These are phyloP conservation scores for Pachypsylla venusta DNA, from an alignment of 1,140 invertebrate species.

Conservation along the genomic window DNA sequence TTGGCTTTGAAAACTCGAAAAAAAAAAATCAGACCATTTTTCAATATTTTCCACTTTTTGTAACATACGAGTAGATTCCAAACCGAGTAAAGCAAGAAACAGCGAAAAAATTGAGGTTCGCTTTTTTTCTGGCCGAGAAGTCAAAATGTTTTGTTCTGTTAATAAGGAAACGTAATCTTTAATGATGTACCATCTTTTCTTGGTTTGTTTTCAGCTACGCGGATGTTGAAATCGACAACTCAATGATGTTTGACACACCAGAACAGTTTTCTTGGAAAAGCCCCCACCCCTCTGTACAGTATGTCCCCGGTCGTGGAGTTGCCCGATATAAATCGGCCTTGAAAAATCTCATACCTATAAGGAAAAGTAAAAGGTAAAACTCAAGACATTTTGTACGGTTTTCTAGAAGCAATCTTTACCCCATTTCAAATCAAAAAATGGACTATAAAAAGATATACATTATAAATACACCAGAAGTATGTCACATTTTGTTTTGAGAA, in stretches of 20 bases:
- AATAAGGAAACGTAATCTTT: background rate
- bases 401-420: background rate
- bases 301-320: constrained; percentile 20
- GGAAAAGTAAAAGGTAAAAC: constrained; percentile 19
- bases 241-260: background rate
- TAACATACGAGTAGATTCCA: too few species aligned
- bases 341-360: constrained; percentile 23
- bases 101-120: too few species aligned
- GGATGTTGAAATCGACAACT: background rate
- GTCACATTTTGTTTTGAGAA: background rate
- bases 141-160: background rate
- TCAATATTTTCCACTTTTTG: background rate
- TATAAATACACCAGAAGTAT: background rate
- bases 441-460: background rate
- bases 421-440: background rate
- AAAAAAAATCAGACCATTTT: background rate
- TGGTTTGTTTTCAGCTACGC: background rate
- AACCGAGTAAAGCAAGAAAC: too few species aligned
- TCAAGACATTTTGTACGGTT: background rate
- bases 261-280: background rate
- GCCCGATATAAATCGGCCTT: constrained; percentile 21
- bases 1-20: too few species aligned
- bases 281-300: constrained; percentile 11
- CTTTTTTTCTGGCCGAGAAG: background rate
- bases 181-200: background rate